phyloP scores from a whole-genome alignment of 2,797 vertebrate species.

The Nannoperca australis region DNA sequence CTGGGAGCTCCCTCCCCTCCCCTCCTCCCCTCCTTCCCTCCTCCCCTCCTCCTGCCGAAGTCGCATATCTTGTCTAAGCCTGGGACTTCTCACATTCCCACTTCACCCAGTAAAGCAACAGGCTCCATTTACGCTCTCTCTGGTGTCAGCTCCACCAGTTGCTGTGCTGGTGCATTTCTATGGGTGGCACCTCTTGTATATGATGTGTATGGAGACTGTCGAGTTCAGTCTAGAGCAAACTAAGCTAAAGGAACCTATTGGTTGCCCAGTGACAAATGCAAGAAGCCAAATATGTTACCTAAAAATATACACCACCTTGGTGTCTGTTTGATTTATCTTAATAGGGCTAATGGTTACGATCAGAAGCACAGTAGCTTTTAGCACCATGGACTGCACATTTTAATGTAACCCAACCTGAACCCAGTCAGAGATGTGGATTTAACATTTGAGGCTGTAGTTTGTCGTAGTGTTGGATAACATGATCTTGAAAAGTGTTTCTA shows the following conservation, averaged over 20 bases:
- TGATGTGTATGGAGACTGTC: slow-evolving; percentile 34
- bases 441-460: not conserved
- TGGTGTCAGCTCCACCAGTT: slow-evolving; percentile 77
- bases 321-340: slow-evolving; percentile 26
- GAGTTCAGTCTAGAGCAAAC: slow-evolving; percentile 48
- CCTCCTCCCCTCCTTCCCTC: not conserved
- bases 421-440: not conserved
- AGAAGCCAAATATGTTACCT: slow-evolving; percentile 2
- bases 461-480: not conserved
- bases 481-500: not conserved
- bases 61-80: slow-evolving; percentile 71
- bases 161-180: slow-evolving; percentile 86
- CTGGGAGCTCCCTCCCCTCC: slow-evolving; percentile 45
- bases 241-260: slow-evolving; percentile 34
- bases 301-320: not conserved
- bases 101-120: slow-evolving; percentile 83
- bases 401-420: not conserved
- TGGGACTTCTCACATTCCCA: slow-evolving; percentile 82
- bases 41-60: slow-evolving; percentile 20
- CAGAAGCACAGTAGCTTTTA: slow-evolving; percentile 1
- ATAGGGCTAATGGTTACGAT: not conserved
- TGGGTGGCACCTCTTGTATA: slow-evolving; percentile 56
- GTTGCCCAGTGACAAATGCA: slow-evolving; percentile 4
- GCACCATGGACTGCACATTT: not conserved
- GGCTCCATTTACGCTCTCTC: slow-evolving; percentile 81